These are phyloP conservation scores for Donacobius atricapilla DNA, from an alignment of 2,113 vertebrate genomes.

Conservation along the genomic window DNA sequence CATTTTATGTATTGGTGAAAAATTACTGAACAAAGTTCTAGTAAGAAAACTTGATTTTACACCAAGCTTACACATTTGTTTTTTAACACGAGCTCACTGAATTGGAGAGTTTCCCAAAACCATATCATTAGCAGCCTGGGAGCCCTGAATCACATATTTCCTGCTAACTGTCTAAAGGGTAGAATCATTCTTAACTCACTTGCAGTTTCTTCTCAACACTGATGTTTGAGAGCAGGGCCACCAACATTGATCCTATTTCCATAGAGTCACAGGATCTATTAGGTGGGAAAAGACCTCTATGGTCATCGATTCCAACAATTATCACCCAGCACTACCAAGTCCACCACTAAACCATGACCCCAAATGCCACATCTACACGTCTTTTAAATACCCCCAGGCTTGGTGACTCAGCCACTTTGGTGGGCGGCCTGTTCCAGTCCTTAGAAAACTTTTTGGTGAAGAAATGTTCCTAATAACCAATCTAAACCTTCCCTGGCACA, in stretches of 20 bases:
- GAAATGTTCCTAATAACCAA: not conserved
- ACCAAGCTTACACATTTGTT: not conserved
- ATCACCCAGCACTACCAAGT: not conserved
- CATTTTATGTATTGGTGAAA: not conserved
- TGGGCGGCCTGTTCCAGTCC: not conserved
- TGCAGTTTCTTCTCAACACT: not conserved
- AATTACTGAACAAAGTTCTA: not conserved
- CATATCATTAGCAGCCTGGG: not conserved
- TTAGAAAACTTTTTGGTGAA: not conserved
- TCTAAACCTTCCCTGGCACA: not conserved
- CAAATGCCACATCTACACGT: fast-evolving
- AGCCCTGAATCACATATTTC: not conserved
- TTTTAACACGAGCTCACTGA: not conserved
- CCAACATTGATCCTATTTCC: not conserved
- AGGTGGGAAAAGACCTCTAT: not conserved
- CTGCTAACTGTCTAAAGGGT: not conserved
- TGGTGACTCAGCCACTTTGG: not conserved
- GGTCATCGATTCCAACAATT: fast-evolving
- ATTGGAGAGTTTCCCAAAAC: not conserved
- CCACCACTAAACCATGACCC: not conserved
- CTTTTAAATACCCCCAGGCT: not conserved
- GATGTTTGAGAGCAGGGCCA: not conserved
- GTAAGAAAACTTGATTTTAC: not conserved
- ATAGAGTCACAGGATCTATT: not conserved
- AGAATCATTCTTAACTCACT: not conserved